These are phyloP conservation scores for Trimorus sp. DNA, from an alignment of 2,888 invertebrate genomes.

Conservation along the genomic window DNA sequence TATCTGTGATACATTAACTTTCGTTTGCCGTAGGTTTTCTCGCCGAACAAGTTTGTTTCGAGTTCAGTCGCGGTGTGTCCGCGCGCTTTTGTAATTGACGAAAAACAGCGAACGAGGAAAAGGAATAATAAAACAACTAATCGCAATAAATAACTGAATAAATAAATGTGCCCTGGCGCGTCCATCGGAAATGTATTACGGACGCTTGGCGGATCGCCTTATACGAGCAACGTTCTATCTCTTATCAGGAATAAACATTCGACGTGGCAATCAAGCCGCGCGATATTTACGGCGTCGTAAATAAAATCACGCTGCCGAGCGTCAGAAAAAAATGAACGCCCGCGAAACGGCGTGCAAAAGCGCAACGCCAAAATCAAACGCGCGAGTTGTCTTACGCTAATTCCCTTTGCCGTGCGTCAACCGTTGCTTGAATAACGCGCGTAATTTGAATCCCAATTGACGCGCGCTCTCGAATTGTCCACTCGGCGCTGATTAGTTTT, in stretches of 20 bases:
- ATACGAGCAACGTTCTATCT: constrained; percentile 70
- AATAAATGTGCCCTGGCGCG: constrained; percentile 51
- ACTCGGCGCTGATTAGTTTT: constrained; percentile 48
- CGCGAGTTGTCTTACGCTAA: constrained; percentile 41
- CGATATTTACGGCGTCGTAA: constrained; percentile 74
- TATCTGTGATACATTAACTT: no score
- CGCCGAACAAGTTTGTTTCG: no score
- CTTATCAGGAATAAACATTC: constrained; percentile 77
- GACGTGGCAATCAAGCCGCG: constrained; percentile 71
- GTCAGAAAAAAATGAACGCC: constrained; percentile 27
- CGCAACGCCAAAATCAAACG: background rate
- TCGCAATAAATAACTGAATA: constrained; percentile 7
- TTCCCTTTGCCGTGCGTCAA: constrained; percentile 41
- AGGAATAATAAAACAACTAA: no score
- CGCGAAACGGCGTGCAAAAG: background rate
- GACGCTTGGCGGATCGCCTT: constrained; percentile 67
- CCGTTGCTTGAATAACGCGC: constrained; percentile 33
- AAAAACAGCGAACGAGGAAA: no score
- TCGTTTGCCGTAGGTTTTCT: no score
- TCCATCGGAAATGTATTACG: constrained; percentile 65
- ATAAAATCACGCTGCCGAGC: constrained; percentile 69
- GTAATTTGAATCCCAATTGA: constrained; percentile 54
- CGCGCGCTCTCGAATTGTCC: constrained; percentile 31
- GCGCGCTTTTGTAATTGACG: no score
- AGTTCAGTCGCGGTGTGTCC: no score